Evolutionary conservation across 2,113 vertebrate species (phyloP).

Genomic region (Mugil cephalus): DNA sequence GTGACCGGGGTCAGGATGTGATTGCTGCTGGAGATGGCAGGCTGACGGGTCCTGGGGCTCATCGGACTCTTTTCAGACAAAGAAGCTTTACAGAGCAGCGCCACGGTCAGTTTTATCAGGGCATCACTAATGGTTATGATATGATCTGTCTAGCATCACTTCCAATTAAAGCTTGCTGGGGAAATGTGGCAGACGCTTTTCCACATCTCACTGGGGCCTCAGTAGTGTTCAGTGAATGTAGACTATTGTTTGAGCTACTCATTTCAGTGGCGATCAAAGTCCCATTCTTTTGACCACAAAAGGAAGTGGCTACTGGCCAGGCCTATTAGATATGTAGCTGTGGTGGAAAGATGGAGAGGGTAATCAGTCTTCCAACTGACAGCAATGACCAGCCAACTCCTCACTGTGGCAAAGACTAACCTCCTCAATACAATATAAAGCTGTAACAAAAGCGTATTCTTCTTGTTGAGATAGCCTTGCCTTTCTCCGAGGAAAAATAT

Average conservation of each 20-base stretch:
- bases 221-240: slow-evolving; percentile 62
- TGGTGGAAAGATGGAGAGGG: slow-evolving; percentile 69
- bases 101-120: slow-evolving; percentile 80
- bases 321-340: slow-evolving; percentile 78
- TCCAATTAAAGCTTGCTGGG: slow-evolving; percentile 78
- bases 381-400: slow-evolving; percentile 68
- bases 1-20: slow-evolving; percentile 72
- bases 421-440: slow-evolving; percentile 67
- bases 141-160: slow-evolving; percentile 82
- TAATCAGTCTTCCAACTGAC: slow-evolving; percentile 82
- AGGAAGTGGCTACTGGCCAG: slow-evolving; percentile 72
- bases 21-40: slow-evolving; percentile 72
- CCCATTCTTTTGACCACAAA: slow-evolving; percentile 78
- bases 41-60: slow-evolving; percentile 64
- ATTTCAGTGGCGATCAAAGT: slow-evolving; percentile 79
- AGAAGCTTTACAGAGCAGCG: slow-evolving; percentile 70
- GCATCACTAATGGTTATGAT: slow-evolving; percentile 83
- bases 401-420: slow-evolving; percentile 67
- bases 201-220: slow-evolving; percentile 53
- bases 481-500: slow-evolving; percentile 38
- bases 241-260: slow-evolving; percentile 77
- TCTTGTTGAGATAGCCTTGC: slow-evolving; percentile 49
- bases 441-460: slow-evolving; percentile 60
- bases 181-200: slow-evolving; percentile 59
- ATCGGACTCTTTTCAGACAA: slow-evolving; percentile 67